These are phyloP conservation scores for Anguilla anguilla DNA, from an alignment of 2,797 vertebrate genomes.

Conservation along the genomic window DNA sequence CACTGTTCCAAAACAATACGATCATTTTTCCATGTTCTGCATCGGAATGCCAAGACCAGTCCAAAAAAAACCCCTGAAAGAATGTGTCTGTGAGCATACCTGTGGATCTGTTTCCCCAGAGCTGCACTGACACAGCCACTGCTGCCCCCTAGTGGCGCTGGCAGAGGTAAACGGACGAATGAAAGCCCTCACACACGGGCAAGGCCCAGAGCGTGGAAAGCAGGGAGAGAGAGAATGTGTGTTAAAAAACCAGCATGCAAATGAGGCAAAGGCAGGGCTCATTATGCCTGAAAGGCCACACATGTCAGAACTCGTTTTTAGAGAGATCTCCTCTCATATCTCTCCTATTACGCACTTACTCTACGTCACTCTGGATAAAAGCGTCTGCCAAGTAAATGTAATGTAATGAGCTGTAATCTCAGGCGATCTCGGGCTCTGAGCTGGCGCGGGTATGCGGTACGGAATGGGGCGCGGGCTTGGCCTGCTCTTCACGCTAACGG, in stretches of 20 bases:
- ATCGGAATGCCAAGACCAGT: background rate
- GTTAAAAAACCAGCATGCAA: background rate
- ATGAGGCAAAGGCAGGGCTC: background rate
- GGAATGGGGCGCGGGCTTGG: background rate
- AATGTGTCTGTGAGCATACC: background rate
- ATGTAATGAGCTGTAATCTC: background rate
- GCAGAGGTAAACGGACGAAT: background rate
- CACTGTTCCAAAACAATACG: background rate
- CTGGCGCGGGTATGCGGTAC: background rate
- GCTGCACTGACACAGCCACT: background rate
- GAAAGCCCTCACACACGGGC: background rate
- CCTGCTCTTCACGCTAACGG: too few relatives aligned
- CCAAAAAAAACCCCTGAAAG: background rate
- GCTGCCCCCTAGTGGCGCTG: slow-evolving; percentile 26
- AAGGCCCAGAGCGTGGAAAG: background rate
- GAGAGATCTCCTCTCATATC: too few relatives aligned
- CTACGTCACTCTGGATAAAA: too few relatives aligned
- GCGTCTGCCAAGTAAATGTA: too few relatives aligned
- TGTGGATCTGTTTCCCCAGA: background rate
- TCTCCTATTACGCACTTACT: too few relatives aligned
- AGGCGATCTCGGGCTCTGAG: background rate
- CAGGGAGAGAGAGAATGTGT: background rate
- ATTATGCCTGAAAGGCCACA: background rate
- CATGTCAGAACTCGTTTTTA: background rate
- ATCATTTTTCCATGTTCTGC: background rate